These are phyloP conservation scores for Nanorana parkeri DNA, from an alignment of 2,113 vertebrate species.

Conservation along the genomic window DNA sequence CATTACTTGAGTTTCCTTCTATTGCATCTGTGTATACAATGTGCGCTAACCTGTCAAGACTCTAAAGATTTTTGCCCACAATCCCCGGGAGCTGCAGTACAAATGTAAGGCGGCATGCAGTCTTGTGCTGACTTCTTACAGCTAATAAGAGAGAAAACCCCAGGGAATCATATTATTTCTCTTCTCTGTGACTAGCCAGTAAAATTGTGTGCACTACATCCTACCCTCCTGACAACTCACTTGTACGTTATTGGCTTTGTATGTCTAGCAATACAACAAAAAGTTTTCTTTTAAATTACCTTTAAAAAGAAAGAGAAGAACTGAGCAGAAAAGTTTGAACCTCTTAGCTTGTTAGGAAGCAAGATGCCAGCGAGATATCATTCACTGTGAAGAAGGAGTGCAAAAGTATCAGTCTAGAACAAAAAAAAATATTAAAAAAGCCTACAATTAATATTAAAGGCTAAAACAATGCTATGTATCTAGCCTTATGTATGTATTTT, in stretches of 20 bases:
- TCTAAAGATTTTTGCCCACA: slow-evolving; percentile 43
- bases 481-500: no score
- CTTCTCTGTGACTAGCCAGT: slow-evolving; percentile 35
- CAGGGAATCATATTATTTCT: slow-evolving; percentile 48
- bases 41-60: slow-evolving; percentile 12
- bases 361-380: not conserved
- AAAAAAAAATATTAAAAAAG: no score
- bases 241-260: slow-evolving; percentile 50
- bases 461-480: no score
- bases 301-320: slow-evolving; percentile 2
- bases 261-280: slow-evolving; percentile 33
- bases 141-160: slow-evolving; percentile 53
- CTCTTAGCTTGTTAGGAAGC: not conserved
- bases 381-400: not conserved
- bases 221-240: slow-evolving; percentile 50
- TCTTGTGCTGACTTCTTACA: slow-evolving; percentile 46
- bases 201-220: slow-evolving; percentile 51
- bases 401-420: not conserved
- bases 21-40: slow-evolving; percentile 39
- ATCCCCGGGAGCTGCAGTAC: slow-evolving; percentile 34
- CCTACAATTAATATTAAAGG: no score
- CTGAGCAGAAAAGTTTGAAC: not conserved
- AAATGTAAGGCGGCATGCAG: slow-evolving; percentile 47
- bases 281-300: slow-evolving; percentile 45
- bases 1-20: slow-evolving; percentile 15